Evolutionary conservation across 2,797 vertebrate genomes (phyloP).

Genomic region (Sebastes trivittatus): DNA sequence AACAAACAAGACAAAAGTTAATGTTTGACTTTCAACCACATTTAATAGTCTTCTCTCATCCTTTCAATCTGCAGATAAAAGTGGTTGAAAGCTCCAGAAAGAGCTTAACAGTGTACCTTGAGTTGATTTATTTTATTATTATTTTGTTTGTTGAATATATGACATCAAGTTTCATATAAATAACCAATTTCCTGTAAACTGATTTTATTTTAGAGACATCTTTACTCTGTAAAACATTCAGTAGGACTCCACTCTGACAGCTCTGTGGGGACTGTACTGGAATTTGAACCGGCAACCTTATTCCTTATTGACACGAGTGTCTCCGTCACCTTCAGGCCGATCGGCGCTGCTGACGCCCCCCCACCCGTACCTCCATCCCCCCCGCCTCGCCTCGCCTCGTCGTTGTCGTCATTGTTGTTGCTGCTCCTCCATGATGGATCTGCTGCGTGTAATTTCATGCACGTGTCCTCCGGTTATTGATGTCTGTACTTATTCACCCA

Average conservation of each 20-base stretch:
- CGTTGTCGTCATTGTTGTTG: neutral
- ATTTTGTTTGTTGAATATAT: neutral
- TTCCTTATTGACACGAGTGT: neutral
- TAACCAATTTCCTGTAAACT: neutral
- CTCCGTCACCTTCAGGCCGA: slow-evolving; percentile 31
- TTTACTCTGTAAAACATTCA: neutral
- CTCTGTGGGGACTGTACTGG: neutral
- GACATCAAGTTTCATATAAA: too few species aligned
- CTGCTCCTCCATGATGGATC: slow-evolving; percentile 57
- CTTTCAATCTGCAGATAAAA: neutral
- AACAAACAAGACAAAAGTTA: neutral
- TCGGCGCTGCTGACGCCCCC: neutral
- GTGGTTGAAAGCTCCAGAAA: neutral
- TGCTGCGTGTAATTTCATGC: slow-evolving; percentile 62
- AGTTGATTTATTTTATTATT: too few species aligned
- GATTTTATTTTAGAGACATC: neutral
- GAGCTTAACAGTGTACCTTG: neutral
- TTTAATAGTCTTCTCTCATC: neutral
- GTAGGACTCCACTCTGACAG: too few species aligned
- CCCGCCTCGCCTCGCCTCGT: neutral
- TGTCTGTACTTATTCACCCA: slow-evolving; percentile 64
- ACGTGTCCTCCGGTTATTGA: slow-evolving; percentile 62
- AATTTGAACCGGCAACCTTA: slow-evolving; percentile 3
- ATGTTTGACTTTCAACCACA: neutral
- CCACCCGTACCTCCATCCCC: too few species aligned